Conservation (phyloP, 2,113 vertebrate genomes). For the Thinocorus orbignyianus region DNA sequence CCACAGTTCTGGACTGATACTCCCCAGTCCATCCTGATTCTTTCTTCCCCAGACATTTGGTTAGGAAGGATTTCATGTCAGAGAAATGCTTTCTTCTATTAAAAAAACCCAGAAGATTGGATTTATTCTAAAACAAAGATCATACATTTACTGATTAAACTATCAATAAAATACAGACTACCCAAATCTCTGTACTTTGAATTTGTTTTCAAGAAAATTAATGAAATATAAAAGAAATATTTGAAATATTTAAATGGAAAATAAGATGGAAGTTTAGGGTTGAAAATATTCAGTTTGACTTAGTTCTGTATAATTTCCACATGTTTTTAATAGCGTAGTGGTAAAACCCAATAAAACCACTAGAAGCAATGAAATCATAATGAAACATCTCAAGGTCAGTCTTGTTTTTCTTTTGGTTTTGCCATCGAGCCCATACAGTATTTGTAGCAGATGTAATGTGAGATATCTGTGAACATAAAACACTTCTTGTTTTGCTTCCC, state of each 20-base stretch:
- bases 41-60: background rate
- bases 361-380: conserved; percentile 64
- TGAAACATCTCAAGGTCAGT: conserved; percentile 55
- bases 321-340: conserved; percentile 50
- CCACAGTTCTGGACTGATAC: background rate
- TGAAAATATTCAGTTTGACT: conserved; percentile 21
- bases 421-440: conserved; percentile 3
- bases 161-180: background rate
- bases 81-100: background rate
- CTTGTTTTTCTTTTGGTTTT: conserved; percentile 61
- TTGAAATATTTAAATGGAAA: conserved; percentile 15
- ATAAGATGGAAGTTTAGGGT: background rate
- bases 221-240: conserved; percentile 2
- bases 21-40: background rate
- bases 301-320: conserved; percentile 37
- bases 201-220: background rate
- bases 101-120: background rate
- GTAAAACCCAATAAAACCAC: conserved; percentile 57
- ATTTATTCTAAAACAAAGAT: background rate
- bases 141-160: background rate
- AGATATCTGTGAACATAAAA: conserved; percentile 59
- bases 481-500: conserved; percentile 44
- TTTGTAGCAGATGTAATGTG: conserved; percentile 50
- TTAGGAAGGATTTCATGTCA: background rate
- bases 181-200: background rate